phyloP scores from a whole-genome alignment of 2,888 invertebrate genomes.

The Athalia rosae region DNA sequence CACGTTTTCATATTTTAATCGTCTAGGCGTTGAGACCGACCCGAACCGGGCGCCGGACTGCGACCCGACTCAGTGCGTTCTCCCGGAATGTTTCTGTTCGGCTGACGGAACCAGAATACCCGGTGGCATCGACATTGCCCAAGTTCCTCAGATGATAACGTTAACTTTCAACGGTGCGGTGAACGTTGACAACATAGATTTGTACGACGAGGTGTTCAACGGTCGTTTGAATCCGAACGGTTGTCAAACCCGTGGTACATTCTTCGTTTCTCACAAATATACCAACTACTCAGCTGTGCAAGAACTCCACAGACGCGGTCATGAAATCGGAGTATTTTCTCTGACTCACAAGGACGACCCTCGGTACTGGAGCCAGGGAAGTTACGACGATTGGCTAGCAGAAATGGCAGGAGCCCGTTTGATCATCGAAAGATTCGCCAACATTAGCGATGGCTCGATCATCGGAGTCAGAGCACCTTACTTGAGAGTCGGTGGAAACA shows the following conservation, averaged over 20 bases:
- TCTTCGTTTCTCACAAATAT: conserved; percentile 95
- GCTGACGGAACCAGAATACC: conserved; percentile 94
- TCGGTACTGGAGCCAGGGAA: conserved; percentile 90
- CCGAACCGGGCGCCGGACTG: conserved; percentile 95
- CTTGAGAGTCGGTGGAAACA: conserved; percentile 93
- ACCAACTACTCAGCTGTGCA: conserved; percentile 93
- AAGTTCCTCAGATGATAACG: conserved; percentile 95
- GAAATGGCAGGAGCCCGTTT: conserved; percentile 95
- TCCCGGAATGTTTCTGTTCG: conserved; percentile 95
- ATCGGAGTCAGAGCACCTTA: conserved; percentile 93
- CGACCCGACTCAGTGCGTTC: conserved; percentile 89
- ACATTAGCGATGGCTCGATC: conserved; percentile 93
- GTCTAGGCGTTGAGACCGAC: conserved; percentile 89
- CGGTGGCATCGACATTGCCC: conserved; percentile 86
- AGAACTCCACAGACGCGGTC: conserved; percentile 91
- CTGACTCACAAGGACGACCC: conserved; percentile 95
- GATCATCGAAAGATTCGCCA: conserved; percentile 91
- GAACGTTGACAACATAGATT: conserved; percentile 93
- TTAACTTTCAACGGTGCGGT: conserved; percentile 95
- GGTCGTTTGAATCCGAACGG: conserved; percentile 92
- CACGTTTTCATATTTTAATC: background rate
- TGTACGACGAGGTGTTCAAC: conserved; percentile 93
- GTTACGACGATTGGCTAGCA: conserved; percentile 94
- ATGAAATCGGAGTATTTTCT: conserved; percentile 94
- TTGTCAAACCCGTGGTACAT: conserved; percentile 91